phyloP scores from a whole-genome alignment of 2,888 invertebrate genomes.

The Drosophila koepferae region DNA sequence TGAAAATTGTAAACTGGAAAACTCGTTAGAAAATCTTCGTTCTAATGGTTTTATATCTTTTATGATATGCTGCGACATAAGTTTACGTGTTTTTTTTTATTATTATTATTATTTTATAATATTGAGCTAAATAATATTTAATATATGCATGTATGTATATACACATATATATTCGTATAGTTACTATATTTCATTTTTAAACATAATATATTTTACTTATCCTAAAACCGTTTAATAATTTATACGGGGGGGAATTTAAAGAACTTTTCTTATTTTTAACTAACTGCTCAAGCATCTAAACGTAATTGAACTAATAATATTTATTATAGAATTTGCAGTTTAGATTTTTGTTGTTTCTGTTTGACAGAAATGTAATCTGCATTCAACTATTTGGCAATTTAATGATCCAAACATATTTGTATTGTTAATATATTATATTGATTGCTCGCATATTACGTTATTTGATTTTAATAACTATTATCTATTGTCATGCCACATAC shows the following conservation, averaged over 20 bases:
- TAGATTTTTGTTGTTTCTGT: conserved; percentile 63
- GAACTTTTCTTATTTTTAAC: conserved; percentile 37
- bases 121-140: conserved; percentile 71
- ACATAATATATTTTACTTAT: conserved; percentile 50
- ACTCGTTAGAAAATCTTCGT: conserved; percentile 18
- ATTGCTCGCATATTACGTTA: conserved; percentile 39
- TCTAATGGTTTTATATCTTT: neutral
- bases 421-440: conserved; percentile 44
- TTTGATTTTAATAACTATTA: conserved; percentile 23
- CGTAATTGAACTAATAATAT: conserved; percentile 65
- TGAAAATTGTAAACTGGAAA: conserved; percentile 23
- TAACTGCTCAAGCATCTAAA: conserved; percentile 65
- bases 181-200: conserved; percentile 43
- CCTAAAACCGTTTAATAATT: conserved; percentile 26
- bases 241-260: conserved; percentile 15
- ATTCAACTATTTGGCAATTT: conserved; percentile 44
- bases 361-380: conserved; percentile 69
- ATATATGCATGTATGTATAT: conserved; percentile 29
- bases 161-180: conserved; percentile 23
- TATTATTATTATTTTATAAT: conserved; percentile 52
- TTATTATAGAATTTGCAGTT: conserved; percentile 44
- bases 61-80: neutral
- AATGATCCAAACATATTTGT: conserved; percentile 37
- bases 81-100: conserved; percentile 47
- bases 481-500: conserved; percentile 43